Evolutionary conservation across 2,888 invertebrate genomes (phyloP).

Genomic region (Notodonta ziczac): DNA sequence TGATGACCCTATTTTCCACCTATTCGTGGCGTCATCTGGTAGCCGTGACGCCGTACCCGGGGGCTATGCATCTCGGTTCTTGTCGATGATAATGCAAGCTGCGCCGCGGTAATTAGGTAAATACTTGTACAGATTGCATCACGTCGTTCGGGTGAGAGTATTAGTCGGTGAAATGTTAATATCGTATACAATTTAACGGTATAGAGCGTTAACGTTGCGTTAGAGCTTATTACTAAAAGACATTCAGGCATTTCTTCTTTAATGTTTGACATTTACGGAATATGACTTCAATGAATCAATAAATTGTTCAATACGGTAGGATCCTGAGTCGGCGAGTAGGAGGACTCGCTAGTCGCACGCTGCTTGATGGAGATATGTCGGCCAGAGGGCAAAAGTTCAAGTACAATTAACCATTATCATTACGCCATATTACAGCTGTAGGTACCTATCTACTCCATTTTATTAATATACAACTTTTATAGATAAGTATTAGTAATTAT

Average conservation of each 20-base stretch:
- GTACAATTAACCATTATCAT: constrained; percentile 34
- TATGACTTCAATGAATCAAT: not conserved
- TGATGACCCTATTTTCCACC: constrained; percentile 78
- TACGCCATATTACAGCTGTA: constrained; percentile 8
- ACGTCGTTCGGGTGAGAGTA: constrained; percentile 30
- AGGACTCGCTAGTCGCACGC: constrained; percentile 3
- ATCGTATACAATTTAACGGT: constrained; percentile 32
- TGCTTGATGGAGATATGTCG: constrained; percentile 23
- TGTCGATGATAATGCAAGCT: constrained; percentile 38
- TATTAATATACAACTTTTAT: not conserved
- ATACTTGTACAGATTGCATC: constrained; percentile 40
- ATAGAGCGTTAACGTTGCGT: constrained; percentile 16
- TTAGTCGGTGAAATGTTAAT: constrained; percentile 28
- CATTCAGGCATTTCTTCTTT: constrained; percentile 1
- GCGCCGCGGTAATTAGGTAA: constrained; percentile 36
- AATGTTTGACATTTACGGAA: not conserved
- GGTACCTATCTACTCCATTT: not conserved
- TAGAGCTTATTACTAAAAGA: constrained; percentile 9
- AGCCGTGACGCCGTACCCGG: constrained; percentile 68
- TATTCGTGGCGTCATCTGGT: constrained; percentile 79
- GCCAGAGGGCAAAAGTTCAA: constrained; percentile 36
- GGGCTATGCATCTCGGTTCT: constrained; percentile 66
- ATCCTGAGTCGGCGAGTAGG: not conserved
- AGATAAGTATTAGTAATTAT: not conserved
- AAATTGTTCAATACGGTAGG: too few relatives aligned